Evolutionary conservation across 2,113 vertebrate genomes (phyloP), one percentile per base, ranked within the genome.

Genomic region (Nymphicus hollandicus): DNA sequence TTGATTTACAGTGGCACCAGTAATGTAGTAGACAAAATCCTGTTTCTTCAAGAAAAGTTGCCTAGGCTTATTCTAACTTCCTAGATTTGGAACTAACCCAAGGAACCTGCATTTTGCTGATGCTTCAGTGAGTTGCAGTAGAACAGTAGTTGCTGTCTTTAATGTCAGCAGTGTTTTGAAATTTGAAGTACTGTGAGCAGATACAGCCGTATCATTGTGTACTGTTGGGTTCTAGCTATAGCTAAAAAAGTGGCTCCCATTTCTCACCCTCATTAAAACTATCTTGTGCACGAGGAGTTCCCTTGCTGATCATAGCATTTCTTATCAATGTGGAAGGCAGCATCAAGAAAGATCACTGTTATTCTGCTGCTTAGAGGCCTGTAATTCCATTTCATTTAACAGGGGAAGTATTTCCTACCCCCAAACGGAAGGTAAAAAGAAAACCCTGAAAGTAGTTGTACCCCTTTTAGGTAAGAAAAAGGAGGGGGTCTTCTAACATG

Each of bases 1-100:
- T 98, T 97, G 88, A 92, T 97, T 97, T 96, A 93, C 97, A 95
- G 89, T 94, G 96, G 96, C 97, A 97, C 95, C 88, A 91, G 96
- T 97, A 87, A 95, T 91, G 71, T 43, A 80, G 91, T 94, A 55
- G 93, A 88, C 47, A 93, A 96, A 91, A 60, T 74, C 87, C 80
- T 86, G 1, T 90, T 96, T 94, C 96, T 95, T 93, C 87, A 93
- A 94, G 91, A 77, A 85, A 96, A 28, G 27, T 92, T 95, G 65
- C 91, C 83, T 94, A 92, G 94, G 92, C 24, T 90, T 89, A 69
- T 46, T 95, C 79, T 95, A 91, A 95, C 85, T 95, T 93, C 78
- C 78, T 94, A 93, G 94, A 97, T 88, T 91, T 86, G 94, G 94
- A 96, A 94, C 72, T 87, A 96, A 95, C 92, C 92, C 81, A 77